Base-by-base conservation (phyloP, 2,888 invertebrate genomes). In the Ormyrus rosae region DNA sequence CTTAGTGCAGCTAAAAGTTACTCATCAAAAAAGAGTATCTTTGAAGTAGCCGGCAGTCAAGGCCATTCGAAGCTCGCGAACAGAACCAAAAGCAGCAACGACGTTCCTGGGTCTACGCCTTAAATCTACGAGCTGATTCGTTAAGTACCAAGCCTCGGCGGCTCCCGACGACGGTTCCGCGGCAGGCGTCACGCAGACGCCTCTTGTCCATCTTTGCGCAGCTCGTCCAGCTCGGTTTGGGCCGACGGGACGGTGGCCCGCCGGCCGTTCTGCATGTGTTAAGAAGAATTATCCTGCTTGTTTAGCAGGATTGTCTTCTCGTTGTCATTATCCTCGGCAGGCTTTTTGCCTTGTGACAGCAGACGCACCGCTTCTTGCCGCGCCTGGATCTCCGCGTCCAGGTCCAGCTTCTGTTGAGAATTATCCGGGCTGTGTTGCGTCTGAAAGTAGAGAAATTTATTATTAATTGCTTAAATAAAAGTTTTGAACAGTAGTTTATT, bases 211-310 rank as follows among this genome's bases (percentile, higher is more conserved):
- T 85, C 84, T 84, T 84, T 84, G 84, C 79, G 84, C 81, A 81
- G 74, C 83, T 83, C 70, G 67, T 78, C 84, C 72, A 58, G 45
- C 19, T 56, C 65, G 65, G 56, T 68, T 75, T 53, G 80, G 71
- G 83, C 84, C 85, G 86, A 85, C 83, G 84, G 74, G 61, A 82
- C 83, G 19, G 79, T 81, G 55, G 80, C 70, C 75, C 78, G 84
- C 81, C 88, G 88, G 86, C 88, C 85, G 53, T 87, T 88, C 83
- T 85, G 85, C 80, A 86, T 85, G 82, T 86, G 90, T 90, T 90
- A 90, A 89, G 90, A 89, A 11, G 73, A 70, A 10, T 75, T 68
- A 6, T 80, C 80, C 34, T 80, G 82, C 13, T 80, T 80, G 11
- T 78, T 80, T 78, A 90, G 84, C 72, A 89, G 85, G 83, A 88